A percentile compares a stretch with the other conserved stretches of the same genome.
Evolutionary conservation across 2,888 invertebrate species (phyloP).

Genomic region (Globia sparganii): DNA sequence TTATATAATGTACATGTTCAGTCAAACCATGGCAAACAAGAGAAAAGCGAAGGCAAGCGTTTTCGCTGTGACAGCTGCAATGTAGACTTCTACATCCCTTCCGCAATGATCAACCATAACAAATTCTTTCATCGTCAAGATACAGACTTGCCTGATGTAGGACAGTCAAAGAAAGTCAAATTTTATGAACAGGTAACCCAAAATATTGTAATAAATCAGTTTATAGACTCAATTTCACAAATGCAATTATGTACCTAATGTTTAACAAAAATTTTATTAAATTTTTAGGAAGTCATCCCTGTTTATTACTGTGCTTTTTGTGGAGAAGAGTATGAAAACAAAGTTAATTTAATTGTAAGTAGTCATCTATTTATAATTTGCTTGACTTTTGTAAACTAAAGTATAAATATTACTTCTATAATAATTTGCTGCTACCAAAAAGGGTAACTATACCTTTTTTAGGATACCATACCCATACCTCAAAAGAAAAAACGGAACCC

Average conservation of each 20-base stretch:
- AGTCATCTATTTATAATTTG: conserved; percentile 9
- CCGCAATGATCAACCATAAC: conserved; percentile 91
- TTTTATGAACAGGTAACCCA: conserved; percentile 78
- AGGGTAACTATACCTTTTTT: not conserved
- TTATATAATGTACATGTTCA: conserved; percentile 91
- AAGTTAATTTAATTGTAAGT: conserved; percentile 91
- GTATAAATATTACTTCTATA: not conserved
- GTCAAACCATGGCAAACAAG: conserved; percentile 81
- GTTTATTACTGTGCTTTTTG: conserved; percentile 90
- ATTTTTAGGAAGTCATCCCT: conserved; percentile 81
- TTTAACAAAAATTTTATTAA: not conserved
- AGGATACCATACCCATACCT: too few relatives aligned
- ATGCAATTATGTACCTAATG: not conserved
- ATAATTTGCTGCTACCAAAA: not conserved
- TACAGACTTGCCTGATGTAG: conserved; percentile 80
- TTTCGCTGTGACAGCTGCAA: conserved; percentile 90
- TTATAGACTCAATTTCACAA: not conserved
- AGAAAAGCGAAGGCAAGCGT: conserved; percentile 67
- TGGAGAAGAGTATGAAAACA: conserved; percentile 92
- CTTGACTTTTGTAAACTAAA: not conserved
- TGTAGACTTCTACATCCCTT: conserved; percentile 89
- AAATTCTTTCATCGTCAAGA: conserved; percentile 87
- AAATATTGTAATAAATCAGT: not conserved
- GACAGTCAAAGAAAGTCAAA: conserved; percentile 85
- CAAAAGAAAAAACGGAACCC: too few relatives aligned